Conservation (phyloP, 2,797 vertebrate species). For the Graptemys geographica region DNA sequence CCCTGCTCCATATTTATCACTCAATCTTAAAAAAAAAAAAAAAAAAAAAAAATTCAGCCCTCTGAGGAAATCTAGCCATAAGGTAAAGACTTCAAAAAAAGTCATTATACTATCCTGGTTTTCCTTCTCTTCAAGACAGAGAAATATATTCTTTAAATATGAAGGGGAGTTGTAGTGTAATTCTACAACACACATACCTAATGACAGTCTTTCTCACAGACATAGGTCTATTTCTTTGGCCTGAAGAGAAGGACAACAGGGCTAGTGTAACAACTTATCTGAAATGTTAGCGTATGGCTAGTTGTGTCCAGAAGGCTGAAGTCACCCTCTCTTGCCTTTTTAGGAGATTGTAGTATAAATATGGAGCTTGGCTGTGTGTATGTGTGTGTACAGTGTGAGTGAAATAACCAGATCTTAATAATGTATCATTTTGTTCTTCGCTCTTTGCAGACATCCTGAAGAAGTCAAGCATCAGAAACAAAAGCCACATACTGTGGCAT, state of each 20-base stretch:
- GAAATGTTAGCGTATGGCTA: neutral
- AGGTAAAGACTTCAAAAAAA: neutral
- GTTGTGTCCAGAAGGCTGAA: neutral
- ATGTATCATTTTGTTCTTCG: neutral
- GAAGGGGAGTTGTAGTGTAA: neutral
- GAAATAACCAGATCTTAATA: neutral
- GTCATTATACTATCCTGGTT: neutral
- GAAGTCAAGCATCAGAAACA: neutral
- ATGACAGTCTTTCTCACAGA: neutral
- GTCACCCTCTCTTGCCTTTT: neutral
- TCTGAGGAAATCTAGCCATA: neutral
- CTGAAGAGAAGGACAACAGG: neutral
- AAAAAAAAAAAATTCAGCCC: neutral
- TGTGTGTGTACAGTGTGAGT: neutral
- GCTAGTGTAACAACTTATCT: neutral
- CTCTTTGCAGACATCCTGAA: neutral
- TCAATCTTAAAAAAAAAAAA: neutral
- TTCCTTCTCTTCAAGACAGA: neutral
- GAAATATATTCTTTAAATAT: neutral
- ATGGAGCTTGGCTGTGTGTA: too few relatives aligned
- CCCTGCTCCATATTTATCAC: neutral
- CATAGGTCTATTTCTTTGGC: neutral
- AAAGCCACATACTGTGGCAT: neutral
- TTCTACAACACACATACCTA: neutral
- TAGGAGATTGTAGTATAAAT: neutral